phyloP scores from a whole-genome alignment of 2,113 vertebrate genomes.

The Oryctolagus cuniculus region DNA sequence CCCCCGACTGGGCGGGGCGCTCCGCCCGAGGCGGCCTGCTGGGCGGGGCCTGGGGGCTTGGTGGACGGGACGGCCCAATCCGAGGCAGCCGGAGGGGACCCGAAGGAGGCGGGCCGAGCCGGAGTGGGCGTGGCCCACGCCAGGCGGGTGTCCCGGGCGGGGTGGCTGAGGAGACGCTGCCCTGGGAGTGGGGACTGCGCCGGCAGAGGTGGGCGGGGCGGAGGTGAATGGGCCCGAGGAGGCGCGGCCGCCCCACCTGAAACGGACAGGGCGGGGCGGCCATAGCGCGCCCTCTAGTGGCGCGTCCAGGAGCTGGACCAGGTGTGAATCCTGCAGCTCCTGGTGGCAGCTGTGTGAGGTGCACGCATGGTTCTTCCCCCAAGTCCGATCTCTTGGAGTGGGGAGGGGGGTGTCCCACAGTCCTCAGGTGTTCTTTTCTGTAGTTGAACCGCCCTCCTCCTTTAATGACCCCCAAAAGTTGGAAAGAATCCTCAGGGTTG shows the following conservation, averaged over 20 bases:
- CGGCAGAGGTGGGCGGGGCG: fast-evolving
- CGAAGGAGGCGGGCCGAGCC: too few species aligned
- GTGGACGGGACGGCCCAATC: not conserved
- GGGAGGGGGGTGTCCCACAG: not conserved
- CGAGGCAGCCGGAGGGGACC: not conserved
- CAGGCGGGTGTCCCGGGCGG: fast-evolving
- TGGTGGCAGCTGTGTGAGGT: too few species aligned
- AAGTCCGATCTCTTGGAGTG: not conserved
- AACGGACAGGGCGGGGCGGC: not conserved
- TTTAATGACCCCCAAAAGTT: not conserved
- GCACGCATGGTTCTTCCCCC: too few species aligned
- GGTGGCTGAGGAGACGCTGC: not conserved
- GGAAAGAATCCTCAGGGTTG: not conserved
- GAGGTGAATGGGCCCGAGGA: not conserved
- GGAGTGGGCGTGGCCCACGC: not conserved
- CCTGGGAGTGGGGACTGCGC: not conserved
- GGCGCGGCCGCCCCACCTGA: not conserved
- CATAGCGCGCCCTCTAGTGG: not conserved
- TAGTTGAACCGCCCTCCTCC: too few species aligned
- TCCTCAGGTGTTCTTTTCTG: too few species aligned
- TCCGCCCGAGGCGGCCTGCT: not conserved
- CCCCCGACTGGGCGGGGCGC: too few species aligned
- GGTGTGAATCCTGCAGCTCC: too few species aligned
- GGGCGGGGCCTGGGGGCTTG: not conserved
- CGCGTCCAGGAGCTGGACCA: fast-evolving